Percentiles rank a stretch among this genome's conserved stretches.
Evolutionary conservation across 2,888 invertebrate species (phyloP).

Genomic region (Theodoxus fluviatilis): DNA sequence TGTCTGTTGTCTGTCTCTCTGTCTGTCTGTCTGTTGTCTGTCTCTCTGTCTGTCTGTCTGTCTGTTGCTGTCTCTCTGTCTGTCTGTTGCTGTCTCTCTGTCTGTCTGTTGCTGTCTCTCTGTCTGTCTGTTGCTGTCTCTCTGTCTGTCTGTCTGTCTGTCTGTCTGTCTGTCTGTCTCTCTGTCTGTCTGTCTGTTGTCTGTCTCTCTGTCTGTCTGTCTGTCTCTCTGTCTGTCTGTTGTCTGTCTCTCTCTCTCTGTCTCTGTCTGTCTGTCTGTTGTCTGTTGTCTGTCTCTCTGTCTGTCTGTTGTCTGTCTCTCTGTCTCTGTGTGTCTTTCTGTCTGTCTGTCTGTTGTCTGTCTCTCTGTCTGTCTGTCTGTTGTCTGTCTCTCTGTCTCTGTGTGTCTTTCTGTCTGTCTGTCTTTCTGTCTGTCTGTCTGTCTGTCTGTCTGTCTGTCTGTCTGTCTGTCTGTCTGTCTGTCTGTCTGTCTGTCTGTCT

Average conservation of each 20-base stretch:
- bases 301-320: not conserved
- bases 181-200: slow-evolving; percentile 4
- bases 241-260: not conserved
- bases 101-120: not conserved
- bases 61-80: slow-evolving; percentile 1
- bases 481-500: not conserved
- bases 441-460: not conserved
- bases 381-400: slow-evolving; percentile 7
- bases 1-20: slow-evolving; percentile 26
- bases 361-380: not conserved
- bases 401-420: slow-evolving; percentile 8
- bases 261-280: not conserved
- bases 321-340: not conserved
- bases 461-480: slow-evolving; percentile 5
- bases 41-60: not conserved
- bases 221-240: not conserved
- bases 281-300: not conserved
- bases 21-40: slow-evolving; percentile 7
- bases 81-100: slow-evolving; percentile 4
- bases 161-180: slow-evolving; percentile 7
- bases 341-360: not conserved
- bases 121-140: not conserved
- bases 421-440: not conserved
- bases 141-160: slow-evolving; percentile 15
- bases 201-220: not conserved